These are phyloP conservation scores for Charadrius vociferus DNA, from an alignment of 2,113 vertebrate species.

Conservation along the genomic window DNA sequence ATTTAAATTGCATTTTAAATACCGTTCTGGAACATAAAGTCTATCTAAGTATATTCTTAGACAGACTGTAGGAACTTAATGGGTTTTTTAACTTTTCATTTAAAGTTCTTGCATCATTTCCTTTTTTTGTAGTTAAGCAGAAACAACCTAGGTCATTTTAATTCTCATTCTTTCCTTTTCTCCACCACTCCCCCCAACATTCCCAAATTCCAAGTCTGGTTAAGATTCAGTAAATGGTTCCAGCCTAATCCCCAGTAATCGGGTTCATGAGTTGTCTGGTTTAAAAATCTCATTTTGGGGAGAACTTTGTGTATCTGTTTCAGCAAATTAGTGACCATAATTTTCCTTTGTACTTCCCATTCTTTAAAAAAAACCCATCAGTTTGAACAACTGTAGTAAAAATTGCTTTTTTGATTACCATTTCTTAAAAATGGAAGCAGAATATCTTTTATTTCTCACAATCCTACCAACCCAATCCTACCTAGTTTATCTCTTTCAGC, in stretches of 20 bases:
- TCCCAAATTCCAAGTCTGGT: neutral
- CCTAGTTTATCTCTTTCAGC: neutral
- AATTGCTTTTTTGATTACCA: neutral
- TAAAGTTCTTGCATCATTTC: constrained; percentile 26
- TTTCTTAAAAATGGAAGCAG: neutral
- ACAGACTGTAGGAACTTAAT: neutral
- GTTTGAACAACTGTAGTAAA: neutral
- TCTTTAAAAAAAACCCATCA: neutral
- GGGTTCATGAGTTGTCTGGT: neutral
- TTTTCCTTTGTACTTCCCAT: neutral
- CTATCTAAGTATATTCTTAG: neutral
- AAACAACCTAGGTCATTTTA: neutral
- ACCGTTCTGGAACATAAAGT: neutral
- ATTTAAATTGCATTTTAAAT: constrained; percentile 36
- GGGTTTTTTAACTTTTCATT: constrained; percentile 8
- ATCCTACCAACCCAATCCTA: neutral
- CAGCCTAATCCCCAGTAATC: neutral
- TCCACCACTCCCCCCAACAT: neutral
- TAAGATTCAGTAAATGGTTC: constrained; percentile 5
- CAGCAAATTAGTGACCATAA: neutral
- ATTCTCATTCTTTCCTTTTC: neutral
- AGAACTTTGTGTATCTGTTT: neutral
- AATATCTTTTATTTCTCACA: neutral
- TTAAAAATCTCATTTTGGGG: neutral
- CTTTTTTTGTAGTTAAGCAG: constrained; percentile 12